A percentile compares a stretch with the other conserved stretches of the same genome.
phyloP scores from a whole-genome alignment of 2,797 vertebrate genomes.

The Lacerta bilineata region DNA sequence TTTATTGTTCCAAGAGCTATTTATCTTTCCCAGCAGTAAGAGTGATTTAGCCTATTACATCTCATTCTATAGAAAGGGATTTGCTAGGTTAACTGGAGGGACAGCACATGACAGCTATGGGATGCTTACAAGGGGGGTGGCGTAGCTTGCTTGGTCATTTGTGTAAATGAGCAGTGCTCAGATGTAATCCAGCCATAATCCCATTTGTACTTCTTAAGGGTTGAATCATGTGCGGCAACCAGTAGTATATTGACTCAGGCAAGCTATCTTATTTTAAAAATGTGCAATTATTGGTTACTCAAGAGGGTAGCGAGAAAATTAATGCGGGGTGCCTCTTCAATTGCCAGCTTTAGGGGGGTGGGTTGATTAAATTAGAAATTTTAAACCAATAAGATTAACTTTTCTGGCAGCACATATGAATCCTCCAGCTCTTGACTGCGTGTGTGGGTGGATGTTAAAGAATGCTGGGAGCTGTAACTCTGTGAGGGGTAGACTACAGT shows the following conservation, averaged over 20 bases:
- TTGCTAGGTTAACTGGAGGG: constrained; percentile 67
- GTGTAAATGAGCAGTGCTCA: constrained; percentile 67
- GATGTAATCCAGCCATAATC: constrained; percentile 71
- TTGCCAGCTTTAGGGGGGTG: constrained; percentile 3
- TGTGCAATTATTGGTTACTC: background rate
- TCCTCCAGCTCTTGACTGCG: background rate
- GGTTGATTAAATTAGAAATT: background rate
- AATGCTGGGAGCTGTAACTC: no score
- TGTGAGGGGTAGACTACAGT: no score
- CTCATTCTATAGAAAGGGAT: constrained; percentile 57
- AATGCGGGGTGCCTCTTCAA: constrained; percentile 9
- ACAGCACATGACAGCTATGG: constrained; percentile 59
- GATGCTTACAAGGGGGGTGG: constrained; percentile 32
- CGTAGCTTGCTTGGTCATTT: constrained; percentile 66
- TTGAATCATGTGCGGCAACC: constrained; percentile 51
- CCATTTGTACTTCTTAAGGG: constrained; percentile 70
- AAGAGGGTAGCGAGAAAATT: background rate
- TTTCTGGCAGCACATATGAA: constrained; percentile 1
- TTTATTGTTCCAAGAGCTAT: constrained; percentile 18
- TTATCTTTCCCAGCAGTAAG: constrained; percentile 46
- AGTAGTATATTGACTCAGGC: constrained; percentile 58
- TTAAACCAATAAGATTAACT: background rate
- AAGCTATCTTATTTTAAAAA: constrained; percentile 52
- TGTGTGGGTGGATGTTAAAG: no score
- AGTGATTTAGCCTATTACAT: constrained; percentile 62